Percentiles rank a stretch among this genome's conserved stretches.
Evolutionary conservation across 2,113 vertebrate genomes (phyloP).

Genomic region (Megaptera novaeangliae): DNA sequence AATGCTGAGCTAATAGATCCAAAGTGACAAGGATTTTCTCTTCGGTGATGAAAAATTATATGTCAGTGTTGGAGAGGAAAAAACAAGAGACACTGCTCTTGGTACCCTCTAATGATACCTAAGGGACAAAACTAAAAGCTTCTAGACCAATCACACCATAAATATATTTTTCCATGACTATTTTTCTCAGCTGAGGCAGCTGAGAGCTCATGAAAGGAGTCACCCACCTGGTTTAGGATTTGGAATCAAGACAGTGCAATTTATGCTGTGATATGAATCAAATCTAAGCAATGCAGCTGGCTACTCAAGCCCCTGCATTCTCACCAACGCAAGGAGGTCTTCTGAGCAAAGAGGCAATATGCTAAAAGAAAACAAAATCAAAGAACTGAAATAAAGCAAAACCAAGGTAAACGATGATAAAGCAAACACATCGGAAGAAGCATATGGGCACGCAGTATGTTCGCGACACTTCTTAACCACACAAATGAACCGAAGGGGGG

Average conservation of each 20-base stretch:
- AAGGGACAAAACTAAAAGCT: slow-evolving; percentile 38
- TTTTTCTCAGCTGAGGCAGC: slow-evolving; percentile 48
- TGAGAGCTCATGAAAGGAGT: slow-evolving; percentile 72
- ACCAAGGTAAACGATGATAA: slow-evolving; percentile 77
- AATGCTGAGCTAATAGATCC: rapidly evolving
- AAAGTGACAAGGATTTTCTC: rapidly evolving
- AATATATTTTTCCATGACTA: slow-evolving; percentile 9
- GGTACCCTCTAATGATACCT: background rate
- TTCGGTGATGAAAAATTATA: background rate
- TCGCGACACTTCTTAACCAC: slow-evolving; percentile 24
- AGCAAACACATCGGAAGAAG: slow-evolving; percentile 56
- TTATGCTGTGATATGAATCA: slow-evolving; percentile 78
- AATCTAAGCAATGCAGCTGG: slow-evolving; percentile 77
- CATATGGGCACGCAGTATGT: slow-evolving; percentile 43
- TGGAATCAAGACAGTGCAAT: slow-evolving; percentile 80
- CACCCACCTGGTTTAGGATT: slow-evolving; percentile 84
- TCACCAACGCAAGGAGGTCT: slow-evolving; percentile 81
- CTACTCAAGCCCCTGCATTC: slow-evolving; percentile 78
- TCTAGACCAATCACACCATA: background rate
- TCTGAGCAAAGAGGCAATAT: slow-evolving; percentile 86
- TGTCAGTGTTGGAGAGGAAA: background rate
- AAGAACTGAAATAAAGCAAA: slow-evolving; percentile 83
- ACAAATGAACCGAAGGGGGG: background rate
- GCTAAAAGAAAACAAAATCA: slow-evolving; percentile 89
- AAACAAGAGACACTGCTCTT: background rate